phyloP scores from a whole-genome alignment of 2,113 vertebrate species.

The Anhinga anhinga region DNA sequence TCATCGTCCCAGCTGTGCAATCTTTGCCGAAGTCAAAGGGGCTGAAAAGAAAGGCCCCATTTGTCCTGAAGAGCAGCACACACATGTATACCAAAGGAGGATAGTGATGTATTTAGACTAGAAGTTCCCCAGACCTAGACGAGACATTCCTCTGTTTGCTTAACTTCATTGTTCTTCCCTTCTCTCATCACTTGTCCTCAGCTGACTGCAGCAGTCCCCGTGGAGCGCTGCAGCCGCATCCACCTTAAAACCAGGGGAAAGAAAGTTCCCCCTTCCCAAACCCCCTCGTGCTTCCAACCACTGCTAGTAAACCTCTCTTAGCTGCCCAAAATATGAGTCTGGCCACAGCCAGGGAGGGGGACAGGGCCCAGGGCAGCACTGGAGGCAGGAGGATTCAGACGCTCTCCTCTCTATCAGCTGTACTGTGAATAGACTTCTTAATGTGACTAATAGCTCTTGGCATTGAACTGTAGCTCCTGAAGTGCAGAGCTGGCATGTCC shows the following conservation, averaged over 20 bases:
- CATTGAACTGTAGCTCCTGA: constrained; percentile 47
- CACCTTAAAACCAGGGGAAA: not conserved
- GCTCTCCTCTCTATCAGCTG: not conserved
- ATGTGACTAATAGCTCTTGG: constrained; percentile 65
- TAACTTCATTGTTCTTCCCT: constrained; percentile 62
- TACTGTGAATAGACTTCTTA: constrained; percentile 21
- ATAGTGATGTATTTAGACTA: constrained; percentile 61
- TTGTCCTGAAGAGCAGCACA: constrained; percentile 43
- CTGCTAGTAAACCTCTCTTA: not conserved
- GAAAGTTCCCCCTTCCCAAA: not conserved
- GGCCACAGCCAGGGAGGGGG: not conserved
- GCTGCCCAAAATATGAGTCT: not conserved
- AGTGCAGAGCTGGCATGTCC: constrained; percentile 45
- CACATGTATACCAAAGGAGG: constrained; percentile 5
- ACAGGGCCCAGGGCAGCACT: not conserved
- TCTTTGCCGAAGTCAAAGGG: constrained; percentile 17
- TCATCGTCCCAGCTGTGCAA: constrained; percentile 56
- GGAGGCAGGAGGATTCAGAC: not conserved
- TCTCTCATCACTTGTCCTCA: constrained; percentile 26
- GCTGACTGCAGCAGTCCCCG: not conserved
- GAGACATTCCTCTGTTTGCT: constrained; percentile 61
- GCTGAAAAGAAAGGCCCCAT: constrained; percentile 47
- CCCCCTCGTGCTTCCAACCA: rapidly evolving
- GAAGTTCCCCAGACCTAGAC: constrained; percentile 63
- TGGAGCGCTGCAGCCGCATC: rapidly evolving